Conservation (phyloP, 2,888 invertebrate species). For the Drosophila anceps region DNA sequence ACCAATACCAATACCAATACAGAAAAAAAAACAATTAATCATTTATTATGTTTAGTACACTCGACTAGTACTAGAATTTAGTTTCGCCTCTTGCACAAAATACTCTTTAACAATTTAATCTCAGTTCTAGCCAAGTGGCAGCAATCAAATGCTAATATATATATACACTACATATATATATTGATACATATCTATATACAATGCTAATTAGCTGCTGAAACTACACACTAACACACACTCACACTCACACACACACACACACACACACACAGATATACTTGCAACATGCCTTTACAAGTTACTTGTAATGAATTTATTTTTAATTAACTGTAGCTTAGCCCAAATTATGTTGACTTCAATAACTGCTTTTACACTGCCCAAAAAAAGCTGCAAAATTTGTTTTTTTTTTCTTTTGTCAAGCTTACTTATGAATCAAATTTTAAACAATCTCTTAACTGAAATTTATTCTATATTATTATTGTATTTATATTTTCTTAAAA, state of each 20-base stretch:
- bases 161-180: neutral
- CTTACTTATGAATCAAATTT: too few species aligned
- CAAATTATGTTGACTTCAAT: constrained; percentile 4
- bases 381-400: neutral
- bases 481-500: too few species aligned
- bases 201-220: constrained; percentile 80
- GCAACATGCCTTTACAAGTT: constrained; percentile 28
- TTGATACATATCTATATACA: constrained; percentile 13
- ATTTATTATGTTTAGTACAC: constrained; percentile 58
- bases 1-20: constrained; percentile 24
- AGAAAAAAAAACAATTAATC: neutral
- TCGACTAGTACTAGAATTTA: constrained; percentile 63
- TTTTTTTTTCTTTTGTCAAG: neutral
- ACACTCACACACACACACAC: constrained; percentile 24
- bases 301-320: constrained; percentile 19
- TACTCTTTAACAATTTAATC: constrained; percentile 20
- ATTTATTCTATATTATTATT: too few species aligned
- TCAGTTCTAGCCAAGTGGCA: constrained; percentile 34
- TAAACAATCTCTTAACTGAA: too few species aligned
- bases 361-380: constrained; percentile 36
- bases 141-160: constrained; percentile 17
- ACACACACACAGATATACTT: constrained; percentile 32
- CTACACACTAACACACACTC: constrained; percentile 29
- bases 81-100: constrained; percentile 66
- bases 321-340: constrained; percentile 36